Evolutionary conservation across 2,797 vertebrate genomes (phyloP), one percentile per base, ranked within the genome.

Genomic region (Pseudochaenichthys georgianus): DNA sequence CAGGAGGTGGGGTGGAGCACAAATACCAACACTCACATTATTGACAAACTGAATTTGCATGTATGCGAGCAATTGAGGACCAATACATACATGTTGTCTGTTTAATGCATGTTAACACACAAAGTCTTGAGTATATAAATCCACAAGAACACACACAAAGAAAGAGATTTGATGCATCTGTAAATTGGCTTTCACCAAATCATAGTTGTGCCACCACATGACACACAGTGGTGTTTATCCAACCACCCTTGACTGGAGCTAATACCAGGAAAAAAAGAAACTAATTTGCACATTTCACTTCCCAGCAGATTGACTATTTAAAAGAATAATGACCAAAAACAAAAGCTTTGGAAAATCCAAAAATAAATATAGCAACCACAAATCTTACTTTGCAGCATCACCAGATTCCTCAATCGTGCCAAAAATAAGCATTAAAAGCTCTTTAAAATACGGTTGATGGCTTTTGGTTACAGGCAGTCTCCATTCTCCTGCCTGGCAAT

Each of bases 361-460:
- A 60, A 80, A 65, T 51, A 73, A 70, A 70, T 57, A 34, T 21
- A 38, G 50, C 34, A 9, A 46, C n/a, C 17, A 51, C 73, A 88
- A 87, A 89, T 89, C 79, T 84, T 82, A 60, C 59, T 81, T 71
- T 89, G 78, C 73, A 73, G 72, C 67, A 54, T 59, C 73, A 84
- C 78, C 59, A 79, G 71, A 86, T 84, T 77, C 52, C 51, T 88
- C 75, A 79, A 54, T 78, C 21, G 48, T 71, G 66, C 78, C 82
- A 88, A 84, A 84, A 81, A 86, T 86, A 81, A 77, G 78, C 81
- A 91, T 88, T 90, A 91, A 91, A 91, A 76, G 64, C 88, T 82
- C 89, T 88, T 92, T 91, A 86, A 89, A 92, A 89, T 81, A 82
- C 89, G 87, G 91, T 82, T 85, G 88, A 93, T 88, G 73, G 87